phyloP scores from a whole-genome alignment of 2,888 invertebrate genomes.

The Mantis religiosa region DNA sequence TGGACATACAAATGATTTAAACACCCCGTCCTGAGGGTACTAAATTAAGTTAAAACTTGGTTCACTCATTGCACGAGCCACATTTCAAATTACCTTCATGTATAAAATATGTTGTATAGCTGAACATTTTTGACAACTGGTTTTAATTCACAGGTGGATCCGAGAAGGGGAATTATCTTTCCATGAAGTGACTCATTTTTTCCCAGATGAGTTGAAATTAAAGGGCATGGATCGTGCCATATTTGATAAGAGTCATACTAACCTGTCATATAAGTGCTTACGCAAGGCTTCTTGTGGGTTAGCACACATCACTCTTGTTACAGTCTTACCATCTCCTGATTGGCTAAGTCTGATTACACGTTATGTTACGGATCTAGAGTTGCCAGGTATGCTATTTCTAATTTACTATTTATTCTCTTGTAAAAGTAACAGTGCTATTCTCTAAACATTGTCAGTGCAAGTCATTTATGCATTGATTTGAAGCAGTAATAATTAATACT shows the following conservation, averaged over 20 bases:
- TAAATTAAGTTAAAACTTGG: too few relatives aligned
- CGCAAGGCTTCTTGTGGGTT: conserved; percentile 37
- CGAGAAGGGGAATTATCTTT: conserved; percentile 36
- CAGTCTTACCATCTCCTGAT: conserved; percentile 39
- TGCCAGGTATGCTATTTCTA: conserved; percentile 41
- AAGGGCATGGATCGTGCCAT: conserved; percentile 34
- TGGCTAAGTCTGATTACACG: conserved; percentile 39
- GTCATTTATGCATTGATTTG: too few relatives aligned
- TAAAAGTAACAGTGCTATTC: too few relatives aligned
- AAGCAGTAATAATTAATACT: too few relatives aligned
- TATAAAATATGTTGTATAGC: too few relatives aligned
- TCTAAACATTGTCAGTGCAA: too few relatives aligned
- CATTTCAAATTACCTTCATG: too few relatives aligned
- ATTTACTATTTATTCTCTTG: too few relatives aligned
- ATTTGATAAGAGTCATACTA: conserved; percentile 30
- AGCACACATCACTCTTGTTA: conserved; percentile 40
- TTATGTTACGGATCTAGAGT: conserved; percentile 44
- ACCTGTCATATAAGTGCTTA: conserved; percentile 31
- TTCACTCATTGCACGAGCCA: too few relatives aligned
- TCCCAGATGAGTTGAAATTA: conserved; percentile 29
- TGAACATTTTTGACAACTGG: too few relatives aligned
- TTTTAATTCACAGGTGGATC: conserved; percentile 33
- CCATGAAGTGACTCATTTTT: conserved; percentile 32
- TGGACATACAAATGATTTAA: too few relatives aligned
- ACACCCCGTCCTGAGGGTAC: too few relatives aligned